Conservation (phyloP, 2,113 vertebrate species). For the Peromyscus californicus region DNA sequence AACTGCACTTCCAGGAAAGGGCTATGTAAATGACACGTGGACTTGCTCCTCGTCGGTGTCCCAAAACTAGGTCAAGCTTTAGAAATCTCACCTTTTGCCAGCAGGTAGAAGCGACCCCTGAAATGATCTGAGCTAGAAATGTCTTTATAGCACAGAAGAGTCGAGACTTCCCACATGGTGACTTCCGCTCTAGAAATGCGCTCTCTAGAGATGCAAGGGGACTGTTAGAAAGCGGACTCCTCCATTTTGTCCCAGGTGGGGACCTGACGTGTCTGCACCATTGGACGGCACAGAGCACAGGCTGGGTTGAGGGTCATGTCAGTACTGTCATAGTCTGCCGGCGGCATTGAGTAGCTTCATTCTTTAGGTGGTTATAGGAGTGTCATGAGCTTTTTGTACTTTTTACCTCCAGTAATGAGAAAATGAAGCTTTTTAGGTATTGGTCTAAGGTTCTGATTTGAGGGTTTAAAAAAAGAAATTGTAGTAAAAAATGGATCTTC, state of each 20-base stretch:
- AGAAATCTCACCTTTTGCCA: constrained; percentile 61
- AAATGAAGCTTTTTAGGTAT: constrained; percentile 80
- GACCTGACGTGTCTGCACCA: constrained; percentile 80
- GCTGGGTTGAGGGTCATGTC: constrained; percentile 68
- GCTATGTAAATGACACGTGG: constrained; percentile 48
- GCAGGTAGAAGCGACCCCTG: constrained; percentile 77
- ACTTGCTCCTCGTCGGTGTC: constrained; percentile 66
- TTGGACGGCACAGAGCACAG: constrained; percentile 83
- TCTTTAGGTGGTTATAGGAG: constrained; percentile 81
- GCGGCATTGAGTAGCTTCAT: constrained; percentile 80
- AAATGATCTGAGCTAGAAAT: constrained; percentile 82
- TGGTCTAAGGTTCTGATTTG: constrained; percentile 68
- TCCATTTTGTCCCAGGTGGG: constrained; percentile 82
- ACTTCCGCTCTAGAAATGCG: constrained; percentile 81
- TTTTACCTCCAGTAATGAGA: constrained; percentile 75
- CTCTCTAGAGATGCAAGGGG: constrained; percentile 82
- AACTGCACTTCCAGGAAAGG: constrained; percentile 7
- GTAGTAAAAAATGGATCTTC: constrained; percentile 81
- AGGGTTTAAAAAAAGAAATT: constrained; percentile 63
- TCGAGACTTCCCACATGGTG: constrained; percentile 74
- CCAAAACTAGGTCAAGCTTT: constrained; percentile 55
- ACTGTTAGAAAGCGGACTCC: constrained; percentile 75
- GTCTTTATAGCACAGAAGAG: constrained; percentile 88
- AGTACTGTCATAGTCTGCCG: constrained; percentile 79
- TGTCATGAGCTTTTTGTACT: constrained; percentile 75